Conservation (phyloP, 2,888 invertebrate genomes). For the Torymus texanus region DNA sequence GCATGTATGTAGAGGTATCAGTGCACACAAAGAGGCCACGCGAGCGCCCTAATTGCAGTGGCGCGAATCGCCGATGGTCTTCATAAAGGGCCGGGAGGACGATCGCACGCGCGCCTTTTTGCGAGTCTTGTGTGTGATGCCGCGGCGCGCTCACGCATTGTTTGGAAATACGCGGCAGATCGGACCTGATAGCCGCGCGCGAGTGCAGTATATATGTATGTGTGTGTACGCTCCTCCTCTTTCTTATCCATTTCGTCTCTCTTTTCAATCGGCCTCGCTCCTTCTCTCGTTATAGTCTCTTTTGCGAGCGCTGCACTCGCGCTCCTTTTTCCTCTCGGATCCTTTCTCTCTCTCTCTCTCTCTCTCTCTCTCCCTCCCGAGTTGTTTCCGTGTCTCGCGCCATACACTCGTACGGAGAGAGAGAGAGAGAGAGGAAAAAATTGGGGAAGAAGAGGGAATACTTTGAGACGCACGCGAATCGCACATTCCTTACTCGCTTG, state of each 20-base stretch:
- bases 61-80: conserved; percentile 32
- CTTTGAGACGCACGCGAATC: conserved; percentile 22
- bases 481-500: conserved; percentile 20
- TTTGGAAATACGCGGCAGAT: conserved; percentile 73
- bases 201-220: not conserved
- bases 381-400: conserved; percentile 11
- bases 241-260: not conserved
- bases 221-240: not conserved
- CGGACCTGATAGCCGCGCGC: conserved; percentile 58
- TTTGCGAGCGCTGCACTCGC: not conserved
- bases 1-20: too few species aligned
- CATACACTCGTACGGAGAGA: not conserved
- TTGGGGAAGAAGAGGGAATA: not conserved
- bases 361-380: not conserved
- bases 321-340: not conserved
- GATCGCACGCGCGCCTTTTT: conserved; percentile 14
- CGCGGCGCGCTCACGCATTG: conserved; percentile 65
- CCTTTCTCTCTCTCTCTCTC: conserved; percentile 13
- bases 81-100: conserved; percentile 28
- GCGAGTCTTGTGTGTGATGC: not conserved
- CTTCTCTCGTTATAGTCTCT: too few species aligned
- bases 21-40: conserved; percentile 29
- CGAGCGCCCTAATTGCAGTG: conserved; percentile 54
- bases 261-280: conserved; percentile 10
- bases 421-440: not conserved